Evolutionary conservation across 2,113 vertebrate genomes (phyloP).

Genomic region (Macquaria australasica): DNA sequence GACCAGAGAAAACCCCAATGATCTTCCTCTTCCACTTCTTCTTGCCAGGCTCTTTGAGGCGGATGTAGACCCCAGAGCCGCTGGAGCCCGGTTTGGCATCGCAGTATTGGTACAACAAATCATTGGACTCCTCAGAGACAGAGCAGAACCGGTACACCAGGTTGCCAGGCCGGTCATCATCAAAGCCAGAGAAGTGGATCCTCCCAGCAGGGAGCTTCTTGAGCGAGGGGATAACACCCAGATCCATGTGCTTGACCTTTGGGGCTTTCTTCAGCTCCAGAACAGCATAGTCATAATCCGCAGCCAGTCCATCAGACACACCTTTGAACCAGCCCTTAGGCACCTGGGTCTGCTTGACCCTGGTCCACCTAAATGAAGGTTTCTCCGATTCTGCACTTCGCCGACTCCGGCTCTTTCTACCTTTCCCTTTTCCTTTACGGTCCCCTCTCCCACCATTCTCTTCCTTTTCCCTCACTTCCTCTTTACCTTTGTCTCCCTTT

Average conservation of each 20-base stretch:
- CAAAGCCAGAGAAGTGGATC: constrained; percentile 98
- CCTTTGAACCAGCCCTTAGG: constrained; percentile 95
- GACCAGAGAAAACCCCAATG: constrained; percentile 94
- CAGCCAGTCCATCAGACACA: constrained; percentile 80
- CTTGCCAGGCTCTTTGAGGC: constrained; percentile 91
- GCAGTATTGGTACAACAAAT: constrained; percentile 95
- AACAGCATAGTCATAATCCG: constrained; percentile 95
- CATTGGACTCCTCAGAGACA: constrained; percentile 93
- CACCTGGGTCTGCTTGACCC: constrained; percentile 93
- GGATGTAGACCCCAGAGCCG: constrained; percentile 95
- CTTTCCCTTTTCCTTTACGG: constrained; percentile 71
- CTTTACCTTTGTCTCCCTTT: constrained; percentile 75
- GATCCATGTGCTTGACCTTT: constrained; percentile 92
- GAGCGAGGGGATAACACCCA: constrained; percentile 91
- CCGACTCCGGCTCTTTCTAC: constrained; percentile 79
- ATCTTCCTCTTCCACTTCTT: constrained; percentile 96
- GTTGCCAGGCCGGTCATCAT: constrained; percentile 90
- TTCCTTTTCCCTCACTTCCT: constrained; percentile 66
- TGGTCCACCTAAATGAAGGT: constrained; percentile 95
- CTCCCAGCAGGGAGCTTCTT: constrained; percentile 91
- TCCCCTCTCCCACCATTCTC: constrained; percentile 66
- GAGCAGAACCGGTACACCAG: constrained; percentile 97
- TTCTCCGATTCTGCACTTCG: constrained; percentile 75
- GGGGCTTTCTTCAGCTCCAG: constrained; percentile 93
- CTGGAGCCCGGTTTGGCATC: constrained; percentile 95